These are phyloP conservation scores for Furcifer pardalis DNA, from an alignment of 2,797 vertebrate genomes.

Conservation along the genomic window DNA sequence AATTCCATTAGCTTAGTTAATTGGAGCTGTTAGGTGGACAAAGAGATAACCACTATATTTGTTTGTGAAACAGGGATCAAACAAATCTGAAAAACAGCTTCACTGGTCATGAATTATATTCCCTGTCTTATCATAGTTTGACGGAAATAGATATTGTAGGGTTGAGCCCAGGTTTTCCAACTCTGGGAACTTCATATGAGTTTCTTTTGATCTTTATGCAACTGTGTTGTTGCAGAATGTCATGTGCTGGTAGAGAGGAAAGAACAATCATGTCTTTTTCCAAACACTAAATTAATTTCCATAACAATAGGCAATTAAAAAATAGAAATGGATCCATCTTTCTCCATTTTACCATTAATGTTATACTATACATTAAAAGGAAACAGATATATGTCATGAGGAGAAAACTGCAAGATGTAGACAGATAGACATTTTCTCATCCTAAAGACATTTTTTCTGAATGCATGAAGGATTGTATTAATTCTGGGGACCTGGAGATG, in stretches of 20 bases:
- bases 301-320: neutral
- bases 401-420: neutral
- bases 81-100: neutral
- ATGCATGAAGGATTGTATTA: too few species aligned
- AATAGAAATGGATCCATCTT: constrained; percentile 5
- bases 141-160: neutral
- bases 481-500: too few species aligned
- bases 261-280: neutral
- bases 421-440: neutral
- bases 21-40: neutral
- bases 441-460: neutral
- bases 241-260: neutral
- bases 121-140: neutral
- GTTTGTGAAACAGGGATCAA: neutral
- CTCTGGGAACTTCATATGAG: neutral
- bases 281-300: neutral
- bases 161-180: constrained; percentile 20
- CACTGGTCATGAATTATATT: neutral
- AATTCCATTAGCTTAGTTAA: constrained; percentile 14
- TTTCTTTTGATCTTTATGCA: neutral
- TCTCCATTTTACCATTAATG: neutral
- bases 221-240: neutral
- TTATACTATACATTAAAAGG: neutral
- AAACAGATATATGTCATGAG: neutral
- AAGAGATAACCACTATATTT: neutral